These are phyloP conservation scores for Oscheius sp. DNA, from an alignment of 2,888 invertebrate genomes.

Conservation along the genomic window DNA sequence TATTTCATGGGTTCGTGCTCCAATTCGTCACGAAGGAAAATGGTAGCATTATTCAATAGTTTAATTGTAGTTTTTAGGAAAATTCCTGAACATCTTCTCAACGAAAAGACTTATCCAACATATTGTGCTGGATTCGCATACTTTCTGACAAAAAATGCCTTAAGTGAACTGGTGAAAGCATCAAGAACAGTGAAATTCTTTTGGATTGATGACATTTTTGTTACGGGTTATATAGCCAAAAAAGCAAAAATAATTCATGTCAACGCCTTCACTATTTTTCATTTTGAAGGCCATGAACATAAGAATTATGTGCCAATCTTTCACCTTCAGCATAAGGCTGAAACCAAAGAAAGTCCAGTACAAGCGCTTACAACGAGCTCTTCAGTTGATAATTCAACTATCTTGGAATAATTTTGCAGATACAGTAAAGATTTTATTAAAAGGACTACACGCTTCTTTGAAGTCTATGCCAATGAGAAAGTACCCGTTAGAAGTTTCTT, in stretches of 20 bases:
- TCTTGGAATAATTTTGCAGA: not conserved
- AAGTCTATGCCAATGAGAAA: conserved; percentile 13
- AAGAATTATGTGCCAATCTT: not conserved
- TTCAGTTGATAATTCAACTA: not conserved
- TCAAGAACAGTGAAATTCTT: not conserved
- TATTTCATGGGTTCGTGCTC: not conserved
- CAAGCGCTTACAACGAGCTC: not conserved
- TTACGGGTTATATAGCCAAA: not conserved
- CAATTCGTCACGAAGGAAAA: not conserved
- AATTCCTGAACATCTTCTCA: not conserved
- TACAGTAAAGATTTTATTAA: not conserved
- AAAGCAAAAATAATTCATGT: not conserved
- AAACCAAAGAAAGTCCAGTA: not conserved
- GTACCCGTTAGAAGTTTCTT: conserved; percentile 8
- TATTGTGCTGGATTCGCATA: conserved; percentile 1
- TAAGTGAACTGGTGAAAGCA: not conserved
- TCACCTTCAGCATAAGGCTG: not conserved
- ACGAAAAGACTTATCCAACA: not conserved
- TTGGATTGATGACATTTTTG: conserved; percentile 11
- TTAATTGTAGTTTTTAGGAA: not conserved
- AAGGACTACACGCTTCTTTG: not conserved
- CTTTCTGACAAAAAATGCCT: not conserved
- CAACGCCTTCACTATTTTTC: not conserved
- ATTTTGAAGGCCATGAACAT: not conserved
- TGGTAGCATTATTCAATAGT: not conserved